These are phyloP conservation scores for Ophonus ardosiacus DNA, from an alignment of 2,888 invertebrate genomes.

Conservation along the genomic window DNA sequence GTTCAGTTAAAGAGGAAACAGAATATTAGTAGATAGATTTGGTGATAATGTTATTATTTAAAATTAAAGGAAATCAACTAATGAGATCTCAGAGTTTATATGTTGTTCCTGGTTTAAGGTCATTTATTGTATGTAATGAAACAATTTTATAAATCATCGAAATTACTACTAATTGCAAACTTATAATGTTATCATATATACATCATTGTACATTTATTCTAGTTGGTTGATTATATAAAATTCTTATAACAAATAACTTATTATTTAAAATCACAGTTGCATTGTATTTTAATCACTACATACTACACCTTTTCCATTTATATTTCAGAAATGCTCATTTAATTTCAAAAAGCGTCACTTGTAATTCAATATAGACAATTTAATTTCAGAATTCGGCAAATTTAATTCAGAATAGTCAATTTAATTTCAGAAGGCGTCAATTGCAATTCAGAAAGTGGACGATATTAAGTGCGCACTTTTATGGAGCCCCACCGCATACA, in stretches of 20 bases:
- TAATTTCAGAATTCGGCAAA: no score
- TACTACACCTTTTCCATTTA: no score
- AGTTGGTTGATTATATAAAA: slow-evolving; percentile 29
- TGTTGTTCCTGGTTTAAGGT: slow-evolving; percentile 45
- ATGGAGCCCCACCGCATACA: no score
- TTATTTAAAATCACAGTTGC: slow-evolving; percentile 43
- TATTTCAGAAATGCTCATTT: no score
- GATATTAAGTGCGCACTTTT: no score
- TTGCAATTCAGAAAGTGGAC: no score
- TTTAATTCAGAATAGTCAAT: no score
- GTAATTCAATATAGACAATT: no score
- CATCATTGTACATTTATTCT: background rate
- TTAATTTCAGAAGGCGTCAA: no score
- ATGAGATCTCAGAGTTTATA: slow-evolving; percentile 17
- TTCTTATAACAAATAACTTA: slow-evolving; percentile 22
- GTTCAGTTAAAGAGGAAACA: slow-evolving; percentile 45
- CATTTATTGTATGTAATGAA: slow-evolving; percentile 56
- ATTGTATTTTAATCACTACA: slow-evolving; percentile 26
- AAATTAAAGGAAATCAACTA: slow-evolving; percentile 52
- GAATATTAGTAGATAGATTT: slow-evolving; percentile 59
- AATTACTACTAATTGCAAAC: slow-evolving; percentile 31
- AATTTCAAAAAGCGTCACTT: no score
- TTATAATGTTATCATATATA: slow-evolving; percentile 15
- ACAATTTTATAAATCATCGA: slow-evolving; percentile 43
- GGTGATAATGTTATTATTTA: slow-evolving; percentile 50